Conservation (phyloP, 2,888 invertebrate genomes). For the Belgica antarctica region DNA sequence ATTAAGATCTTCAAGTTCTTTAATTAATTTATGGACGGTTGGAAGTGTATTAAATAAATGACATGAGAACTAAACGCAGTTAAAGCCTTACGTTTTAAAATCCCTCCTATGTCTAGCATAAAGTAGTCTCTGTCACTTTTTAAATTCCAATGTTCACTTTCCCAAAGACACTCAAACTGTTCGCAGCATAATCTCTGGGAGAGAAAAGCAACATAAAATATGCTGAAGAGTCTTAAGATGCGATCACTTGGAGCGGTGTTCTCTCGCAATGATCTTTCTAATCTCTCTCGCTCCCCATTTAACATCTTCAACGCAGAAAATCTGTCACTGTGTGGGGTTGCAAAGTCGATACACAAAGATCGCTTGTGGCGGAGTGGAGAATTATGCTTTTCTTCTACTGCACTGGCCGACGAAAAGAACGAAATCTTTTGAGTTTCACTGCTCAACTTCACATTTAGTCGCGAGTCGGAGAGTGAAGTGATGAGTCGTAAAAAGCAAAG, state of each 20-base stretch:
- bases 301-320: neutral
- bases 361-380: neutral
- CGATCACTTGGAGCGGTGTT: neutral
- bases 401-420: constrained; percentile 6
- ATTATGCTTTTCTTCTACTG: neutral
- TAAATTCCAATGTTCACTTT: too few relatives aligned
- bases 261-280: neutral
- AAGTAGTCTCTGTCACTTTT: too few relatives aligned
- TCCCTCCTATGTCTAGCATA: too few relatives aligned
- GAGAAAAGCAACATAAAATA: neutral
- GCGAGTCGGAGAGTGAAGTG: constrained; percentile 33
- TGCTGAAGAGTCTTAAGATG: neutral
- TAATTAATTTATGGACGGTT: too few relatives aligned
- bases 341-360: neutral
- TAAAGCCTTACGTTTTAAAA: too few relatives aligned
- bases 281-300: constrained; percentile 10
- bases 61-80: too few relatives aligned
- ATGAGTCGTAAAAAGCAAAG: constrained; percentile 41
- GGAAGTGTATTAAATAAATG: too few relatives aligned
- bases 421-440: constrained; percentile 9
- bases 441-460: constrained; percentile 5
- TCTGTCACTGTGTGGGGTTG: neutral
- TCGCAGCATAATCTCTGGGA: too few relatives aligned
- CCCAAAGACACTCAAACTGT: neutral
- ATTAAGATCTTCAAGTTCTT: too few relatives aligned